A percentile compares a stretch with the other conserved stretches of the same genome.
Evolutionary conservation across 2,797 vertebrate species (phyloP).

Genomic region (Hoplostethus atlanticus): DNA sequence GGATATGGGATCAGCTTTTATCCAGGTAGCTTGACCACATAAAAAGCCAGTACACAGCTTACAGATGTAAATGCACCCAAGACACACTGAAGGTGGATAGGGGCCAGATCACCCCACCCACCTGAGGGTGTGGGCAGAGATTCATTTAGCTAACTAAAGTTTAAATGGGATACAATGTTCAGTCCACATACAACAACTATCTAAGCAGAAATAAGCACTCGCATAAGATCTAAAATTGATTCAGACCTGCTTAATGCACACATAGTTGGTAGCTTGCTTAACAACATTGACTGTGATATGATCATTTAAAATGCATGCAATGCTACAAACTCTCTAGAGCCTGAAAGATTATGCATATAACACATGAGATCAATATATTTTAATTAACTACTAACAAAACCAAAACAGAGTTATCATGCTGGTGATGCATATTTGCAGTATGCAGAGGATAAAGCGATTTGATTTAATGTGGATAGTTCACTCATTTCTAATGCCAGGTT

Average conservation of each 20-base stretch:
- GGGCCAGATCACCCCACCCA: neutral
- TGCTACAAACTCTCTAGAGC: neutral
- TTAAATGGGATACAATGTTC: no score
- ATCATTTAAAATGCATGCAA: neutral
- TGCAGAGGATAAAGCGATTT: neutral
- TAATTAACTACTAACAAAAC: no score
- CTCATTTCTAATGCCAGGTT: no score
- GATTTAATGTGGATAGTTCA: neutral
- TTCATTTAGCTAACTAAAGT: no score
- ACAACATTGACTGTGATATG: neutral
- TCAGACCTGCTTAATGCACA: neutral
- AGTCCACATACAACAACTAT: neutral
- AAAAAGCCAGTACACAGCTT: neutral
- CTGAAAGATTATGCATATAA: neutral
- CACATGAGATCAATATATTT: neutral
- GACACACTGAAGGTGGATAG: no score
- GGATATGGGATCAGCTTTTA: slow-evolving; percentile 15
- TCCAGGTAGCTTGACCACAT: neutral
- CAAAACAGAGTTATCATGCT: no score
- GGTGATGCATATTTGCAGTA: neutral
- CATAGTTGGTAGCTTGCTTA: no score
- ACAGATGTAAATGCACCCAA: neutral
- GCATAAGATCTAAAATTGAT: neutral
- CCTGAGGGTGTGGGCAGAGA: neutral
- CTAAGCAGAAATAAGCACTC: neutral